Evolutionary conservation across 2,888 invertebrate genomes (phyloP).

Genomic region (Galeruca laticollis): DNA sequence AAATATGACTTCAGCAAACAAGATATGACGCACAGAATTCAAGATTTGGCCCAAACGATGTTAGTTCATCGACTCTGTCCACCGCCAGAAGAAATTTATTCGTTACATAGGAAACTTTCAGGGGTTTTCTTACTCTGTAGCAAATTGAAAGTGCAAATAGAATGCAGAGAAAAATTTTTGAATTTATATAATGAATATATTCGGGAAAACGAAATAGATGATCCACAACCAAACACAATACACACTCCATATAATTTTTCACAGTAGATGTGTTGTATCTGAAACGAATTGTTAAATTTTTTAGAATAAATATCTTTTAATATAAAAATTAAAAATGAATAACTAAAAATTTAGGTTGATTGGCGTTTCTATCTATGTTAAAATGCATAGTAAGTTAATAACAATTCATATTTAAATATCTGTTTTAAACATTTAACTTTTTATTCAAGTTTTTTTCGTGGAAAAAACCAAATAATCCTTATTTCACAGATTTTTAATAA

Average conservation of each 20-base stretch:
- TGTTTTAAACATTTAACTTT: too few relatives aligned
- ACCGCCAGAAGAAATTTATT: slow-evolving; percentile 98
- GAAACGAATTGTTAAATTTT: too few relatives aligned
- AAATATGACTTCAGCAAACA: slow-evolving; percentile 94
- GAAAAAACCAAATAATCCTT: slow-evolving; percentile 36
- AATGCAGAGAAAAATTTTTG: slow-evolving; percentile 86
- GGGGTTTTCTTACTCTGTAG: slow-evolving; percentile 94
- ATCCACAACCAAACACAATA: neutral
- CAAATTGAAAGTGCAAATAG: slow-evolving; percentile 84
- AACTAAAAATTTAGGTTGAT: too few relatives aligned
- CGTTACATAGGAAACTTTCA: slow-evolving; percentile 95
- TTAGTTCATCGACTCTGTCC: slow-evolving; percentile 93
- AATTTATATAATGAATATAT: slow-evolving; percentile 79
- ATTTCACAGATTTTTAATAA: too few relatives aligned
- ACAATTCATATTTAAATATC: too few relatives aligned
- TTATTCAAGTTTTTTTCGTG: too few relatives aligned
- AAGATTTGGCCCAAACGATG: slow-evolving; percentile 92
- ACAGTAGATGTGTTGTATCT: neutral
- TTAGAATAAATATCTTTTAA: too few relatives aligned
- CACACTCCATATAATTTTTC: neutral
- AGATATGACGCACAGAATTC: slow-evolving; percentile 82
- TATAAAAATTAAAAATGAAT: neutral
- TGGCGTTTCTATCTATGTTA: too few relatives aligned
- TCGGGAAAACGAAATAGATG: neutral
- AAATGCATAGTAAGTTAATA: too few relatives aligned